These are phyloP conservation scores for Microcebus ravelobensis DNA, from an alignment of 2,113 vertebrate species.

Conservation along the genomic window DNA sequence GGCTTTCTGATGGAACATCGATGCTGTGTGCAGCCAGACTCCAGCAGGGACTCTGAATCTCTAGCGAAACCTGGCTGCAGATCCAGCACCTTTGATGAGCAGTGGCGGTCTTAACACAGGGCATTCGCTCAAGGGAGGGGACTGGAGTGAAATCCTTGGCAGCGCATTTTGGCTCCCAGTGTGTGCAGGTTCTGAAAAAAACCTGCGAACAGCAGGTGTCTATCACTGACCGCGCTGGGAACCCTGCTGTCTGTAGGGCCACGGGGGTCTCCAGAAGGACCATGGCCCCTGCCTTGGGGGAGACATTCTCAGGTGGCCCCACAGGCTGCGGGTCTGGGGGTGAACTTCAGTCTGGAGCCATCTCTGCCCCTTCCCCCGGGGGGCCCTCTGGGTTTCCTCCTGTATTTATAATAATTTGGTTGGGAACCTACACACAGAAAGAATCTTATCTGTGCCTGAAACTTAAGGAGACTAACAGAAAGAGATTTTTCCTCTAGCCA, in stretches of 20 bases:
- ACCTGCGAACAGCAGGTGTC: background rate
- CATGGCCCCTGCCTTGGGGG: fast-evolving
- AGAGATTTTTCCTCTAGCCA: background rate
- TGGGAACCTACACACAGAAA: background rate
- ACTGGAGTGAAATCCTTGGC: background rate
- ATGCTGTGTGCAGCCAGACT: background rate
- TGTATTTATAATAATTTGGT: background rate
- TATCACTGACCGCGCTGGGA: background rate
- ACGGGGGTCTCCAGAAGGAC: fast-evolving
- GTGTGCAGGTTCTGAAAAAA: background rate
- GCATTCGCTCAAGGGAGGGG: background rate
- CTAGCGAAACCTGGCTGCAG: too few relatives aligned
- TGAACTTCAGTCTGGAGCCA: background rate
- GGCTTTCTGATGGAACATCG: background rate
- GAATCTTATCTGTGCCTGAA: background rate
- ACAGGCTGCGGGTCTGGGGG: fast-evolving
- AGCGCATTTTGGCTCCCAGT: background rate
- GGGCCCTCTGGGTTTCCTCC: background rate
- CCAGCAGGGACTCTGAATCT: background rate
- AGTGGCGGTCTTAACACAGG: background rate
- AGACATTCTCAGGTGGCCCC: fast-evolving
- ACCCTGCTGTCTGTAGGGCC: background rate
- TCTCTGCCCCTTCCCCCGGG: background rate
- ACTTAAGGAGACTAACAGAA: background rate
- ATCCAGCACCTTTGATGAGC: background rate